Evolutionary conservation across 2,113 vertebrate genomes (phyloP).

Genomic region (Saguinus midas): DNA sequence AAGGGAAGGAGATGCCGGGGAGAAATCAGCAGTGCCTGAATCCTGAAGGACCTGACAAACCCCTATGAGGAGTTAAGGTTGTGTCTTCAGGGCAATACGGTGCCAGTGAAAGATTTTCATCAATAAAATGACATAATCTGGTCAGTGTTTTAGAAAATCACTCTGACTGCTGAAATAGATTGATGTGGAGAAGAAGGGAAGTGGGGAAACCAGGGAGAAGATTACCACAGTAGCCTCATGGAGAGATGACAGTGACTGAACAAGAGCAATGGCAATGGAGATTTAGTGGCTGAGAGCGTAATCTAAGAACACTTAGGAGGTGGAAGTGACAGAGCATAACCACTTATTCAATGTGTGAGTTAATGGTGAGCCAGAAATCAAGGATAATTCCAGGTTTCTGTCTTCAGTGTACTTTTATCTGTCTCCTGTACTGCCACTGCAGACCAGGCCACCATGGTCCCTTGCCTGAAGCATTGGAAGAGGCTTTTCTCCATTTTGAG

Average conservation of each 20-base stretch:
- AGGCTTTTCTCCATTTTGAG: background rate
- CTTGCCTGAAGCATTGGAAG: background rate
- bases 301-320: background rate
- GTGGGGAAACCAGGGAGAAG: background rate
- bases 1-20: background rate
- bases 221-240: background rate
- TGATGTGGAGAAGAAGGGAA: background rate
- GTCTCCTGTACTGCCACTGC: background rate
- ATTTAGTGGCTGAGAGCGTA: background rate
- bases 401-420: background rate
- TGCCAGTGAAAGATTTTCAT: background rate
- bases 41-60: background rate
- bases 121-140: background rate
- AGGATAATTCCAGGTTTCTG: background rate
- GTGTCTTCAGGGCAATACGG: background rate
- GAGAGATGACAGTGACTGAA: background rate
- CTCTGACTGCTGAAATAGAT: background rate
- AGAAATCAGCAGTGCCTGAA: background rate
- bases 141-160: background rate
- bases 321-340: background rate
- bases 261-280: background rate
- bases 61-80: background rate
- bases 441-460: background rate
- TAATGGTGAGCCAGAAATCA: background rate
- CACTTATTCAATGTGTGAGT: background rate